A percentile compares a stretch with the other conserved stretches of the same genome.
These are phyloP conservation scores for Volucella zonaria DNA, from an alignment of 2,888 invertebrate species.

Conservation along the genomic window DNA sequence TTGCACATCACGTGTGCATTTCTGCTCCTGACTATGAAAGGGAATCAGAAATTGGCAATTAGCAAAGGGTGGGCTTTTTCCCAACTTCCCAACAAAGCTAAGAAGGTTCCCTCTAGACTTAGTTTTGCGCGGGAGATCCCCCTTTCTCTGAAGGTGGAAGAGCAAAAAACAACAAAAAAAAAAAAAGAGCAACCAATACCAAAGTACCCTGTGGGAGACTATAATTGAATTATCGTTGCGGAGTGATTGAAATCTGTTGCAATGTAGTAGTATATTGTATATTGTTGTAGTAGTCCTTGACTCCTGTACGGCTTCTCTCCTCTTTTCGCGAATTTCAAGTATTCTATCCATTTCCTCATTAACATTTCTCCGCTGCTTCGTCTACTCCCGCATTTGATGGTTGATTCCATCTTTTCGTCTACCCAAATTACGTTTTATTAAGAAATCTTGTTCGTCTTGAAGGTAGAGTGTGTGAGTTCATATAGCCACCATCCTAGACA, in stretches of 20 bases:
- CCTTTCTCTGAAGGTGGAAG: background rate
- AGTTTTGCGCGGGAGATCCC: conserved; percentile 1
- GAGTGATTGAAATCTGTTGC: conserved; percentile 63
- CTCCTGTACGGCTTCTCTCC: conserved; percentile 22
- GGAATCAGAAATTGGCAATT: conserved; percentile 69
- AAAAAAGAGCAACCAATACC: conserved; percentile 24
- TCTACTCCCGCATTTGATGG: background rate
- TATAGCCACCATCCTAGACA: background rate
- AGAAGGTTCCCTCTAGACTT: too few relatives aligned
- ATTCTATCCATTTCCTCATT: conserved; percentile 29
- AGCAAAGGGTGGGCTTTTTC: conserved; percentile 9
- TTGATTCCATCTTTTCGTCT: conserved; percentile 47
- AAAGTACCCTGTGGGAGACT: conserved; percentile 34
- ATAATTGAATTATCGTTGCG: conserved; percentile 66
- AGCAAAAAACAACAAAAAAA: background rate
- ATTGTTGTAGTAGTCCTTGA: conserved; percentile 32
- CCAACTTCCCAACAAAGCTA: too few relatives aligned
- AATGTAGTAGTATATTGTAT: background rate
- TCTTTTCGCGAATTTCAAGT: conserved; percentile 17
- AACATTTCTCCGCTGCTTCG: conserved; percentile 23
- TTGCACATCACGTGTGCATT: conserved; percentile 60
- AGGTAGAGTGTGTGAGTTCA: conserved; percentile 7
- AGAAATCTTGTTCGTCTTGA: conserved; percentile 39
- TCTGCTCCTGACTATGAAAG: conserved; percentile 44
- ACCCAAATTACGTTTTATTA: conserved; percentile 63